Evolutionary conservation across 2,113 vertebrate genomes (phyloP).

Genomic region (Ceyx margarethae): DNA sequence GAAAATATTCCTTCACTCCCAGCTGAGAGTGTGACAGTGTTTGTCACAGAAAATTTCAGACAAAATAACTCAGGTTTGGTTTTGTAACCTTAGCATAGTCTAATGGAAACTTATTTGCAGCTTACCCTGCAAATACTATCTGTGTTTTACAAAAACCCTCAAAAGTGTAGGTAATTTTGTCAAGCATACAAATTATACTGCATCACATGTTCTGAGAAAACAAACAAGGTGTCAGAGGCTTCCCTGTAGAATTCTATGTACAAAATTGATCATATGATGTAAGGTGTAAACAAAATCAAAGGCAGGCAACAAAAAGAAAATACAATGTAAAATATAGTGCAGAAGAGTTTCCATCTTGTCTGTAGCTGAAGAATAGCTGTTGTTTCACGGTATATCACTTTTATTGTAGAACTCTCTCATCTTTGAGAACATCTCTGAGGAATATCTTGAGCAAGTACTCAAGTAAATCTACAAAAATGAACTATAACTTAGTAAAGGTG

Average conservation of each 20-base stretch:
- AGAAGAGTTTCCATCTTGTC: constrained; percentile 10
- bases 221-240: background rate
- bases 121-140: rapidly evolving
- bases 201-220: background rate
- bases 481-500: background rate
- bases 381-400: constrained; percentile 25
- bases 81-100: background rate
- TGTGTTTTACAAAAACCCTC: background rate
- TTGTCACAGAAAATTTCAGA: background rate
- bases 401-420: background rate
- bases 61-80: background rate
- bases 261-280: background rate
- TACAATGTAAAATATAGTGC: background rate
- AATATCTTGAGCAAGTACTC: background rate
- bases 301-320: constrained; percentile 2
- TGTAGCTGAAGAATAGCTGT: constrained; percentile 8
- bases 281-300: constrained; percentile 21
- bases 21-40: background rate
- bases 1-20: background rate
- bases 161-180: background rate
- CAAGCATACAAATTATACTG: background rate
- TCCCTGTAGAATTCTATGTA: background rate
- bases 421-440: background rate
- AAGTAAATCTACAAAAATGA: constrained; percentile 20
- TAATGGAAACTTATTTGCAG: background rate